Evolutionary conservation across 2,113 vertebrate species (phyloP).

Genomic region (Saccopteryx bilineata): DNA sequence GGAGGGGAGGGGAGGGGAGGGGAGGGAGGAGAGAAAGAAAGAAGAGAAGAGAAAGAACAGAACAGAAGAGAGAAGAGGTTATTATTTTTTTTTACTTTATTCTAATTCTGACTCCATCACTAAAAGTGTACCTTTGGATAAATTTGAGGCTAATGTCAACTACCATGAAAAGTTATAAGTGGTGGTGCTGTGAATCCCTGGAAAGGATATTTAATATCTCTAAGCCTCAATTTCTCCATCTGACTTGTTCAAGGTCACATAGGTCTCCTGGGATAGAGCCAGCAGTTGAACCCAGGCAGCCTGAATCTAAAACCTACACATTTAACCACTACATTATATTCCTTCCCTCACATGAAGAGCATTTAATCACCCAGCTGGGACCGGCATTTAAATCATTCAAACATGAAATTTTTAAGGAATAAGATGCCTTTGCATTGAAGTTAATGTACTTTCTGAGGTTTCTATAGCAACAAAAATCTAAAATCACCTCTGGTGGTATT

Average conservation of each 20-base stretch:
- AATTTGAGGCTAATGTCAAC: constrained; percentile 51
- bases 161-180: not conserved
- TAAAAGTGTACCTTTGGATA: not conserved
- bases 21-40: no score
- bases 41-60: no score
- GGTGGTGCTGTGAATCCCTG: not conserved
- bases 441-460: constrained; percentile 87
- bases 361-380: constrained; percentile 81
- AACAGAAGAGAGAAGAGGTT: no score
- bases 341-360: constrained; percentile 72
- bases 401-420: constrained; percentile 86
- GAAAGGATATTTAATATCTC: not conserved
- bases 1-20: not conserved
- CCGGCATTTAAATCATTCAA: constrained; percentile 85
- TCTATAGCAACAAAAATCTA: constrained; percentile 86
- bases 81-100: not conserved
- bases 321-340: constrained; percentile 69
- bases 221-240: constrained; percentile 38
- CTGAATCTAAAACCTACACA: constrained; percentile 39
- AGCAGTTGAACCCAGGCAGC: constrained; percentile 52
- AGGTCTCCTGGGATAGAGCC: constrained; percentile 28
- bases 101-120: not conserved
- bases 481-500: constrained; percentile 85
- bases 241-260: constrained; percentile 64
- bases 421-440: constrained; percentile 84